Evolutionary conservation across 2,797 vertebrate species (phyloP).

Genomic region (Meriones psammophilus): DNA sequence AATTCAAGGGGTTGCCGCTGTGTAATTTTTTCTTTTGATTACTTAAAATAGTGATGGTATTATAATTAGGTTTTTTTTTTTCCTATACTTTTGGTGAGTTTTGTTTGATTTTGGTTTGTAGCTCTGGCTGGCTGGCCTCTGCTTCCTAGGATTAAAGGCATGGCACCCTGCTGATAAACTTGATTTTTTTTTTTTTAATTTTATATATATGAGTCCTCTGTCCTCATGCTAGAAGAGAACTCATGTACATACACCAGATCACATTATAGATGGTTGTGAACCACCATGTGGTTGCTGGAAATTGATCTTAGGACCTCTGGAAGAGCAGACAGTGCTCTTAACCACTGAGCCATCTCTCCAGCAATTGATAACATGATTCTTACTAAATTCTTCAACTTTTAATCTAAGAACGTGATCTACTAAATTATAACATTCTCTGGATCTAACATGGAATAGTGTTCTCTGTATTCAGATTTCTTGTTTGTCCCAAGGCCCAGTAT

Average conservation of each 20-base stretch:
- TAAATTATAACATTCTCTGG: not conserved
- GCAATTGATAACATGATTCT: not conserved
- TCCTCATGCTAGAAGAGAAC: too few relatives aligned
- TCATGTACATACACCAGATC: too few relatives aligned
- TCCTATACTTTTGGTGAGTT: not conserved
- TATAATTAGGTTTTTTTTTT: not conserved
- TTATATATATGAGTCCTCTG: too few relatives aligned
- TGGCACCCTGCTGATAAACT: too few relatives aligned
- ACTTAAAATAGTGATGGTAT: not conserved
- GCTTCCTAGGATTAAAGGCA: not conserved
- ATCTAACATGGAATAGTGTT: not conserved
- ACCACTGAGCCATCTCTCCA: too few relatives aligned
- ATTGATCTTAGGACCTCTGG: too few relatives aligned
- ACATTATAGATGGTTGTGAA: too few relatives aligned
- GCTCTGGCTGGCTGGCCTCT: not conserved
- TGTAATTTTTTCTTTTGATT: not conserved
- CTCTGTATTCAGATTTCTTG: slow-evolving; percentile 16
- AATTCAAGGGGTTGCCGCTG: not conserved
- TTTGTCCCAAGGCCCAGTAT: not conserved
- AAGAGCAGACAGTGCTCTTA: too few relatives aligned
- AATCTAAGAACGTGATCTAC: not conserved
- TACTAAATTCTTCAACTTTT: not conserved
- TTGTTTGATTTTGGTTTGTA: not conserved
- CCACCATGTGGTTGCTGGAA: too few relatives aligned
- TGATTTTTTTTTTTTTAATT: too few relatives aligned